Conservation (phyloP, 2,888 invertebrate genomes). For the Acleris literana region DNA sequence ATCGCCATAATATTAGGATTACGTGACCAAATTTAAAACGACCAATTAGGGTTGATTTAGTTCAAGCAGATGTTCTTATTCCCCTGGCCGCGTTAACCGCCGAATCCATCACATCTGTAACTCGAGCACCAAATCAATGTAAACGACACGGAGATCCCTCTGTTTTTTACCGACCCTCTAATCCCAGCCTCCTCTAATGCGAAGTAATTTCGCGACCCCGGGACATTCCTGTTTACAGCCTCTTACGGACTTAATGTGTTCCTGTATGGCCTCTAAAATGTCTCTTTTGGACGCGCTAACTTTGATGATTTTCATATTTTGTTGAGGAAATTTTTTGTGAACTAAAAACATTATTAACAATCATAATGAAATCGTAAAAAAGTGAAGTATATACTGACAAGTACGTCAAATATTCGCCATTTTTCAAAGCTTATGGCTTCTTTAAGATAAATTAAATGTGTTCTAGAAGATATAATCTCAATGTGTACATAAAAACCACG, state of each 20-base stretch:
- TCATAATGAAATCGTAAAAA: no score
- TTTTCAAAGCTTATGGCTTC: not conserved
- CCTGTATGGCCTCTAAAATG: constrained; percentile 48
- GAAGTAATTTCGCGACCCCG: constrained; percentile 77
- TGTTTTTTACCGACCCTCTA: constrained; percentile 78
- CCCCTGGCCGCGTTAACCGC: constrained; percentile 10
- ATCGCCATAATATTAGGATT: not conserved
- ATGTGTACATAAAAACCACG: constrained; percentile 14
- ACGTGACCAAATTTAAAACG: not conserved
- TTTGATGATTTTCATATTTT: constrained; percentile 32
- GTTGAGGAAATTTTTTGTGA: not conserved
- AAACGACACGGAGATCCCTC: constrained; percentile 64
- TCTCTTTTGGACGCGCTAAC: constrained; percentile 30
- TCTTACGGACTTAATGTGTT: constrained; percentile 62
- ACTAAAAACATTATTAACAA: not conserved
- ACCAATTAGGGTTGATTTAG: not conserved
- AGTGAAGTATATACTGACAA: no score
- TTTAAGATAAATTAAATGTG: constrained; percentile 15
- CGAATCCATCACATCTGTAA: constrained; percentile 30
- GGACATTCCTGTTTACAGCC: constrained; percentile 58
- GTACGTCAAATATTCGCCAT: not conserved
- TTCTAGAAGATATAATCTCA: constrained; percentile 20
- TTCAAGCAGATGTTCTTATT: constrained; percentile 2
- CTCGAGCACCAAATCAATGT: constrained; percentile 45
- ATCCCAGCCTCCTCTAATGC: constrained; percentile 74